Percentiles rank a stretch among this genome's conserved stretches.
Evolutionary conservation across 2,888 invertebrate genomes (phyloP).

Genomic region (Stenolophus ochropezus): DNA sequence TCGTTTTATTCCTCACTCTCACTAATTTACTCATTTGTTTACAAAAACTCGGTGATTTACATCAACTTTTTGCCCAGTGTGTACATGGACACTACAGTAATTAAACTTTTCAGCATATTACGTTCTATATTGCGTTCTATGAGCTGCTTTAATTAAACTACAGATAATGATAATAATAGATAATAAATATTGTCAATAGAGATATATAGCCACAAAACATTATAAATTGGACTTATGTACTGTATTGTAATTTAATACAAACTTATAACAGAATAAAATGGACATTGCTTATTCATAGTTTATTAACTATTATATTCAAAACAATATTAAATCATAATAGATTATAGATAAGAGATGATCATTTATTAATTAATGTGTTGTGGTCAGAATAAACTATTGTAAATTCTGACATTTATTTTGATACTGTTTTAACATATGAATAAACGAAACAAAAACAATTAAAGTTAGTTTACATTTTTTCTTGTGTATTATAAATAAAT

Average conservation of each 20-base stretch:
- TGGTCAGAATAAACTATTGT: background rate
- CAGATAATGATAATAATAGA: slow-evolving; percentile 1
- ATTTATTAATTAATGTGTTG: background rate
- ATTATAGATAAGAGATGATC: background rate
- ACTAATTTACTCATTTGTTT: background rate
- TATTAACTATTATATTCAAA: background rate
- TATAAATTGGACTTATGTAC: background rate
- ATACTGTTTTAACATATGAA: no score
- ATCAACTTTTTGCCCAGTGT: background rate
- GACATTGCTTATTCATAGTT: background rate
- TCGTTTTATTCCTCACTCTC: background rate
- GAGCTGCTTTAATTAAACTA: slow-evolving; percentile 7
- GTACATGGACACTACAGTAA: background rate
- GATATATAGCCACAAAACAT: background rate
- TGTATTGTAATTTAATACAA: background rate
- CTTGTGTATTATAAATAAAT: no score
- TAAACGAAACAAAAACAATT: no score
- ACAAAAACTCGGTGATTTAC: background rate
- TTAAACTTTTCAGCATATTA: slow-evolving; percentile 5
- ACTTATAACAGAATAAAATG: background rate
- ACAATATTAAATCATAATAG: background rate
- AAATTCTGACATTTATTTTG: no score
- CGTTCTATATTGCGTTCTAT: background rate
- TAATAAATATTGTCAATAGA: slow-evolving; percentile 8
- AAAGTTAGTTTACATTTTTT: no score